Evolutionary conservation across 92 coral and sea anemone genomes (phyloP), one percentile per base, ranked within the genome.

Genomic region (Palythoa grandiflora): DNA sequence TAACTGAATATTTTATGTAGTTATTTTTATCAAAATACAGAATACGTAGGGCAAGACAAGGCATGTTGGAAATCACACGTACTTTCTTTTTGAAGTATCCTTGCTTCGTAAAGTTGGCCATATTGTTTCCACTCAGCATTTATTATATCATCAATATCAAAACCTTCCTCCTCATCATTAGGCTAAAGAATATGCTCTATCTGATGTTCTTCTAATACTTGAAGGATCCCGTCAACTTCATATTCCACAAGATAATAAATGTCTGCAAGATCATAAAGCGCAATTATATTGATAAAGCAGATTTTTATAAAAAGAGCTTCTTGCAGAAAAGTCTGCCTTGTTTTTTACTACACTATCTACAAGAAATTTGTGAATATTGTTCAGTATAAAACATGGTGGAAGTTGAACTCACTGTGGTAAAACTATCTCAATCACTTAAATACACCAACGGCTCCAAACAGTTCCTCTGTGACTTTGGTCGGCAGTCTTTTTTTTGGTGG

Each of bases 211-310:
- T 60, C 68, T 60, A 60, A 60, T 14, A 60, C 68, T 60, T 60
- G 61, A 55, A 55, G 61, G 68, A 60, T 60, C 68, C 68, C 68
- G 16, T 60, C 68, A 6, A 21, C 68, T 60, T 60, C 68, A 60
- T 60, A 60, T 60, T 60, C 68, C 68, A 60, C 68, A 60, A 60
- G 68, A 60, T 60, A 60, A 60, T 60, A 60, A 60, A 60, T 60
- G 68, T 15, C 68, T 60, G 35, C 68, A 60, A 60, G 20, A 60
- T 60, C 16, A 16, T 60, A 60, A 60, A 60, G 6, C 6, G 68
- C 68, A 60, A 60, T 60, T 60, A 14, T 60, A 60, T 28, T 28
- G 28, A 28, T 28, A 28, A 28, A 16, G 28, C 28, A 28, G 28
- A 28, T 28, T 28, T 28, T 28, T 28, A 28, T 28, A 28, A 28